Evolutionary conservation across 2,888 invertebrate genomes (phyloP), one percentile per base, ranked within the genome.

Genomic region (Ethmia dodecea): DNA sequence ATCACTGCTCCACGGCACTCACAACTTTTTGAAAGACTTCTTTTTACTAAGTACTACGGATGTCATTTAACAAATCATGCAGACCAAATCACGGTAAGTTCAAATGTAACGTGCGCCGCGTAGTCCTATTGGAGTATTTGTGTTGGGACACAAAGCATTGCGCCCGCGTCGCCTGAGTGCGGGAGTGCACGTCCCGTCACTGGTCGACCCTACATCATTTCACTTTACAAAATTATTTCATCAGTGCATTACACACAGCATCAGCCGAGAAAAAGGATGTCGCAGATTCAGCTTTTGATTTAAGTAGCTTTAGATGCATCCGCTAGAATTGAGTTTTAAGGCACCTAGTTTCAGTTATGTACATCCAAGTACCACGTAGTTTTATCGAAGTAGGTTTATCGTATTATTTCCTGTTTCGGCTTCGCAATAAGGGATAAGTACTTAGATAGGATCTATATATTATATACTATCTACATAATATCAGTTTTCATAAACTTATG

Each of bases 131-230:
- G 40, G 46, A 40, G 39, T 45, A 55, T 61, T 58, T 47, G 44
- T 54, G 56, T 47, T 52, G 54, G 50, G 54, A 55, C 44, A 58
- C 28, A 33, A 26, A 33, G 31, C 56, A 53, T 58, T 57, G 60
- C 55, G 55, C 55, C 43, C 46, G 53, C 55, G 52, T 42, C 46
- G 58, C 53, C 56, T 58, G 66, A 53, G 59, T 57, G 42, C 53
- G 46, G 65, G 66, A 73, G 60, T 62, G 63, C 67, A 61, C 71
- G 72, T 77, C 77, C 76, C 73, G 71, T 57, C 3, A 6, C 12
- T 49, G 55, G 52, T 43, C 60, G 64, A 65, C 63, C 66, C 69
- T 68, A 69, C 52, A 61, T 62, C 48, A 58, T 65, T 66, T 64
- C 55, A 60, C 60, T 65, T 58, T 61, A 68, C 68, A 44, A 64